Evolutionary conservation across 1,140 invertebrate genomes (phyloP).

Genomic region (Drosophila serrata): DNA sequence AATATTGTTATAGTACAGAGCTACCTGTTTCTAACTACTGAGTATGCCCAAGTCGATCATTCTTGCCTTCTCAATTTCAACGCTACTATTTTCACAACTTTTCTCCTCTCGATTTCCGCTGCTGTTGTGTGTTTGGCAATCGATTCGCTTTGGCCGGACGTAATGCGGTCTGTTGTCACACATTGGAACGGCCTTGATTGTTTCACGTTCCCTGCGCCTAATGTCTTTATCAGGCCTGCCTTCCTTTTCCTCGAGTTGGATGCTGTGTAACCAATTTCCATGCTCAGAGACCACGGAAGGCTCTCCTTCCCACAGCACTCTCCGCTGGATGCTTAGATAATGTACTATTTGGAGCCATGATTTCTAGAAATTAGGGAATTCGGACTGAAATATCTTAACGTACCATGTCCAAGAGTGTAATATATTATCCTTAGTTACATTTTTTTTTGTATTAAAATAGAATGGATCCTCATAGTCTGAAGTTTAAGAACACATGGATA

Average conservation of each 20-base stretch:
- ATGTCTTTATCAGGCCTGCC: constrained; percentile 66
- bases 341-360: constrained; percentile 48
- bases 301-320: constrained; percentile 20
- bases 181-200: constrained; percentile 73
- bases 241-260: constrained; percentile 10
- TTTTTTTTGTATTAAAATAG: background rate
- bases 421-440: constrained; percentile 3
- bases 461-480: background rate
- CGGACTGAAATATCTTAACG: constrained; percentile 16
- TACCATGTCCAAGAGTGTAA: background rate
- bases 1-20: background rate
- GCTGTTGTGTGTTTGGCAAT: constrained; percentile 52
- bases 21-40: background rate
- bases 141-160: constrained; percentile 69
- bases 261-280: constrained; percentile 57
- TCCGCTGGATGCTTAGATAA: constrained; percentile 48
- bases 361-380: constrained; percentile 34
- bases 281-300: constrained; percentile 41
- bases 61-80: background rate
- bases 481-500: background rate
- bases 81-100: constrained; percentile 8
- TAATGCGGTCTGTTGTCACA: constrained; percentile 68
- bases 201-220: constrained; percentile 42
- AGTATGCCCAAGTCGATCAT: constrained; percentile 13
- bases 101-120: constrained; percentile 21